Base-by-base conservation (phyloP, 2,888 invertebrate genomes). In the Pseudococcus jackbeardsleyi region DNA sequence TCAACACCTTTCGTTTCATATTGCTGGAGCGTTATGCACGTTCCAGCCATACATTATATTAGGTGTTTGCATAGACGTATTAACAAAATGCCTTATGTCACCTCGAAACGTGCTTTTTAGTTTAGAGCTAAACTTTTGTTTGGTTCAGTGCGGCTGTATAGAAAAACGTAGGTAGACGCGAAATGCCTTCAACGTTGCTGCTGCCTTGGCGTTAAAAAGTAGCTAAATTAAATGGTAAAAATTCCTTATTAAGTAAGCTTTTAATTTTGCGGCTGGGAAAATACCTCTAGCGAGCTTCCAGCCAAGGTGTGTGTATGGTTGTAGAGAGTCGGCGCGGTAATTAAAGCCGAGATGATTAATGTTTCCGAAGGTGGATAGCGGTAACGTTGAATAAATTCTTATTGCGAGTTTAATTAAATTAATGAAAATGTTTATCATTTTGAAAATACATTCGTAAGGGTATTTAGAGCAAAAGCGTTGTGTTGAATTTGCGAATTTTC, bases 401-500 rank as follows among this genome's bases (percentile, higher is more conserved):
- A 82, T 46, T 46, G 79, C 79, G 79, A 82, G 46, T 82, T 82
- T 82, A 82, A 82, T 82, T 82, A 82, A 82, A 82, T 82, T 46
- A 82, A 82, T 82, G 79, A 82, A 82, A 82, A 82, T 82, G 79
- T 82, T 82, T 82, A 82, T 82, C 79, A 82, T 82, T 82, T 82
- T 33, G 79, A 46, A 82, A 82, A 82, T 82, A 82, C 79, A 82
- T 82, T 82, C 79, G 79, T 82, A 82, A 82, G 22, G 46, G 79
- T 82, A 82, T 82, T 82, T 82, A 82, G 42, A 42, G 12, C 19
- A 82, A 82, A 46, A 77, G 77, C 42, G 79, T 77, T 26, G 68
- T 33, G 72, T 72, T 82, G 79, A 82, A 82, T 82, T 82, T 46
- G 79, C 79, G 79, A 82, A 72, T 72, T 72, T 82, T 82, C 79